Evolutionary conservation across 2,888 invertebrate genomes (phyloP).

Genomic region (Caenorhabditis sp.): DNA sequence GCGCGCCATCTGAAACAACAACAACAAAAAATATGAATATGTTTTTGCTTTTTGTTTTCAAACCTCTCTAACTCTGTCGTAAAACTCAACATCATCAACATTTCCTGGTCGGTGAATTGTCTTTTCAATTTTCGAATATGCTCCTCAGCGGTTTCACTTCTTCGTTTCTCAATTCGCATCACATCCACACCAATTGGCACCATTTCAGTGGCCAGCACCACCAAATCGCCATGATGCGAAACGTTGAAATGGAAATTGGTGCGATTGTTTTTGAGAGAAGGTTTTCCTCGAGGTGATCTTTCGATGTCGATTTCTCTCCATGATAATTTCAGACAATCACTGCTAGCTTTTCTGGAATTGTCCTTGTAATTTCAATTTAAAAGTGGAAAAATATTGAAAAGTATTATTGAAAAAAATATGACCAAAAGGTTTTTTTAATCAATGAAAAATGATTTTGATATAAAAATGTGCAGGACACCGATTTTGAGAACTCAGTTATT

Average conservation of each 20-base stretch:
- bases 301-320: conserved; percentile 60
- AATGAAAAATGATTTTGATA: too few species aligned
- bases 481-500: too few species aligned
- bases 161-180: conserved; percentile 63
- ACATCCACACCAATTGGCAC: conserved; percentile 63
- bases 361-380: too few species aligned
- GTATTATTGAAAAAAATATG: too few species aligned
- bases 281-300: conserved; percentile 67
- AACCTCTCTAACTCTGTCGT: conserved; percentile 23
- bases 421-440: too few species aligned
- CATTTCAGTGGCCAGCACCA: conserved; percentile 49
- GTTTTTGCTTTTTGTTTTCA: too few species aligned
- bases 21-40: too few species aligned
- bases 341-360: conserved; percentile 32
- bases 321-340: background rate
- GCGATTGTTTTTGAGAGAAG: conserved; percentile 49
- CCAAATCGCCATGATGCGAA: conserved; percentile 70
- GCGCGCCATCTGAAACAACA: conserved; percentile 52
- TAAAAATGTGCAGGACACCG: too few species aligned
- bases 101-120: conserved; percentile 53
- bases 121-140: conserved; percentile 37
- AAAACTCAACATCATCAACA: conserved; percentile 48
- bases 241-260: conserved; percentile 60
- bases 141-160: conserved; percentile 31
- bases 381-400: too few species aligned